Base-by-base conservation (phyloP, 2,113 vertebrate species). In the Rhinogobius similis region DNA sequence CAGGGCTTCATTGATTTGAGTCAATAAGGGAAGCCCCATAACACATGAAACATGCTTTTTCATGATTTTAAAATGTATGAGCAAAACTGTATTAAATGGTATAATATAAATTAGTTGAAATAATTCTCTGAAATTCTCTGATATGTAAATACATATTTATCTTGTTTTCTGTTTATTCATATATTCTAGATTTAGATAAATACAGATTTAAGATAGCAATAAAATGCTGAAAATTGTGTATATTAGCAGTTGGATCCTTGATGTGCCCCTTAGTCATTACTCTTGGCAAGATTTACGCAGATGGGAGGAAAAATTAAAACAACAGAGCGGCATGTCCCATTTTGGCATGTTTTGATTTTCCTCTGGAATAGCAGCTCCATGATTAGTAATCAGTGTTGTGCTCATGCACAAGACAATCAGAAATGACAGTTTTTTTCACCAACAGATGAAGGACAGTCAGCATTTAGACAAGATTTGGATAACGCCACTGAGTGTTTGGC, bases 351-450 rank as follows among this genome's bases (percentile, higher is more conserved):
- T 36, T 64, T 36, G 81, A 67, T 68, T 43, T n/a, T 23, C 26
- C 59, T 4, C 18, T 65, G 56, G n/a, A 82, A 75, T 43, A 79
- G 83, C 76, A 62, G 65, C 61, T 63, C 71, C 76, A 83, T 77
- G 72, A 89, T 88, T 86, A 88, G 73, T 88, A 86, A 86, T 88
- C 84, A 86, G 79, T 56, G 82, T 59, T 83, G 77, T 56, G 71
- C 78, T 73, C 70, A 65, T 61, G 71, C 66, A 77, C n/a, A 76
- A 62, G 69, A 87, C 68, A 79, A 86, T 87, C 82, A 82, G 78
- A 76, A 83, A 74, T 79, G 29, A 3, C 20, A 75, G 52, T 29
- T 59, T 53, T 81, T 65, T 80, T 72, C 36, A 43, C 64, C 70
- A 88, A 83, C 77, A 84, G 85, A 86, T 80, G 86, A 82, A 56